phyloP scores from a whole-genome alignment of 1,140 invertebrate species.

The Drosophila varians region DNA sequence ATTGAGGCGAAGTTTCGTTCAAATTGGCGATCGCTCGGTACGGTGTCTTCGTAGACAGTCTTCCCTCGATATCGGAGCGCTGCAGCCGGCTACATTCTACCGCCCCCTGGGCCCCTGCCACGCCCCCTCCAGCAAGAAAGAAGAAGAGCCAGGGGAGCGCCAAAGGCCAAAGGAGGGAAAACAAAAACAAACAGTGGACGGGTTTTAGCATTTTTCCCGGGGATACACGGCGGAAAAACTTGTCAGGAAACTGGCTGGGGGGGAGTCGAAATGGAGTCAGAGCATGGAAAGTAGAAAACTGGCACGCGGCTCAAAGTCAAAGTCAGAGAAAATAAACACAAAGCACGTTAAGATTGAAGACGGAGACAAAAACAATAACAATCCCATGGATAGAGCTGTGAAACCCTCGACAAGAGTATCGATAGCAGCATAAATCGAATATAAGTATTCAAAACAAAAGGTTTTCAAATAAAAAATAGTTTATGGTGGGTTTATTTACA shows the following conservation, averaged over 20 bases:
- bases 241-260: constrained; percentile 31
- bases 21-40: constrained; percentile 87
- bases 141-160: constrained; percentile 8
- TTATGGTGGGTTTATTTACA: not conserved
- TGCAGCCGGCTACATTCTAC: constrained; percentile 42
- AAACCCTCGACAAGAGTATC: not conserved
- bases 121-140: not conserved
- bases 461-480: not conserved
- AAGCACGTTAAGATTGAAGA: not conserved
- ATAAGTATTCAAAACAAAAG: not conserved
- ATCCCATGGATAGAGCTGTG: not conserved
- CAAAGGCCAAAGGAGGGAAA: not conserved
- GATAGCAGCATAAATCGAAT: not conserved
- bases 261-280: constrained; percentile 22
- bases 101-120: constrained; percentile 7
- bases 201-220: constrained; percentile 54
- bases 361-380: not conserved
- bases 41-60: constrained; percentile 86
- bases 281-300: constrained; percentile 41
- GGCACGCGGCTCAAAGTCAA: not conserved
- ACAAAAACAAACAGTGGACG: constrained; percentile 19
- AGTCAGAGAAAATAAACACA: not conserved
- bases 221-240: constrained; percentile 30
- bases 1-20: constrained; percentile 84
- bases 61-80: constrained; percentile 64